Evolutionary conservation across 2,888 invertebrate genomes (phyloP), one percentile per base, ranked within the genome.

Genomic region (Gryllus longicercus): DNA sequence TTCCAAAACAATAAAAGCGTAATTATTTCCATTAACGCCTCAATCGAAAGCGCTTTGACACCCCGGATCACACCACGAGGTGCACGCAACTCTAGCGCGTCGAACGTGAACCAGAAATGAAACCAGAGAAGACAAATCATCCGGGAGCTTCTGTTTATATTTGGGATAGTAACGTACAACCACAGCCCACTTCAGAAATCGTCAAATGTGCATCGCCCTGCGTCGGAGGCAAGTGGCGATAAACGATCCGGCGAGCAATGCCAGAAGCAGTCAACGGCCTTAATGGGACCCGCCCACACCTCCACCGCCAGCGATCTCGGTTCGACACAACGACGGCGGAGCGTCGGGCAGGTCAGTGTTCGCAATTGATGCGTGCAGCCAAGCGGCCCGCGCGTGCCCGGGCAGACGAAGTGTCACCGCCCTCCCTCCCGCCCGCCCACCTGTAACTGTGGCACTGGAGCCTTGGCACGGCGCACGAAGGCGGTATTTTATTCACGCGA

Each of bases 301-400:
- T 63, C 63, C 63, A 8, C 63, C n/a, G n/a, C 63, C 63, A 18
- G 38, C n/a, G 14, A 63, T 63, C 63, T 63, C 63, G 16, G 8
- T 63, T 63, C n/a, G 63, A 63, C 63, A 63, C 63, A n/a, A 63
- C 63, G 63, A 1, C 63, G 63, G 63, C 63, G 63, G n/a, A 1
- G 63, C 63, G 5, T 63, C 4, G n/a, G 63, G 63, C n/a, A 63
- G 63, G 63, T 63, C 63, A n/a, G 63, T 63, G n/a, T 63, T n/a
- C 63, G 63, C 63, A 63, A 63, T n/a, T 63, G 63, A 63, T 63
- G 63, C 63, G 63, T 63, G n/a, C 63, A 63, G 63, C 63, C 16
- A n/a, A 18, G 63, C 63, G 63, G 63, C 4, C 14, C 63, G 63
- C 63, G 63, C 63, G 63, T 63, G 63, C n/a, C n/a, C n/a, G 63